phyloP scores from a whole-genome alignment of 1,140 invertebrate species.

The Nasonia longicornis region DNA sequence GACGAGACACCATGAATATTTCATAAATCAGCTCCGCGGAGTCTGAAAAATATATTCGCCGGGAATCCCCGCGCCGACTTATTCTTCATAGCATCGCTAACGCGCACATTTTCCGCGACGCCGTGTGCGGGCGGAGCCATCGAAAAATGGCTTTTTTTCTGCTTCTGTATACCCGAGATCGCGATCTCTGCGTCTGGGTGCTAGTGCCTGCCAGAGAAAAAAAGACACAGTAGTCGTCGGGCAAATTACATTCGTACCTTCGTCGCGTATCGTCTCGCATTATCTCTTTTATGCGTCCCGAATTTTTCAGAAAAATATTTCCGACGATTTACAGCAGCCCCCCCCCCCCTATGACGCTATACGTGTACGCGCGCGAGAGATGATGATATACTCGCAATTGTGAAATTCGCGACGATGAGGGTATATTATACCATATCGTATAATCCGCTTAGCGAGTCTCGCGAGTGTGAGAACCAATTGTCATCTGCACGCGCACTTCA shows the following conservation, averaged over 20 bases:
- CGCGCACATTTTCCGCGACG: too few species aligned
- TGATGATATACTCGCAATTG: not conserved
- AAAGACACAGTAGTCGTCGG: not conserved
- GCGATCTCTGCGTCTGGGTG: too few species aligned
- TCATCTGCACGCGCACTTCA: not conserved
- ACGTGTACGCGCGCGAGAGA: not conserved
- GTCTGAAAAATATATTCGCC: too few species aligned
- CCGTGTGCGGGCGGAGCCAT: too few species aligned
- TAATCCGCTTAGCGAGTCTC: not conserved
- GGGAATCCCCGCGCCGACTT: too few species aligned
- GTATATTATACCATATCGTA: too few species aligned
- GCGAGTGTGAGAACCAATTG: not conserved
- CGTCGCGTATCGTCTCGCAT: not conserved
- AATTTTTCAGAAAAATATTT: not conserved
- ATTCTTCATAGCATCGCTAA: too few species aligned
- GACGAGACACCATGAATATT: too few species aligned
- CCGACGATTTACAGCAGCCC: not conserved
- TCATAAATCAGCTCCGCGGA: too few species aligned
- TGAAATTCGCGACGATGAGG: not conserved
- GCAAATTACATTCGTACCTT: not conserved
- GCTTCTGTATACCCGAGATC: too few species aligned
- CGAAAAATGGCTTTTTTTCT: too few species aligned
- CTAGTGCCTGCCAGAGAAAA: not conserved
- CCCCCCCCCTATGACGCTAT: too few species aligned
- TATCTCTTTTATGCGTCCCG: not conserved